Base-by-base conservation (phyloP, 92 coral and sea anemone species). In the Actinostola sp. region DNA sequence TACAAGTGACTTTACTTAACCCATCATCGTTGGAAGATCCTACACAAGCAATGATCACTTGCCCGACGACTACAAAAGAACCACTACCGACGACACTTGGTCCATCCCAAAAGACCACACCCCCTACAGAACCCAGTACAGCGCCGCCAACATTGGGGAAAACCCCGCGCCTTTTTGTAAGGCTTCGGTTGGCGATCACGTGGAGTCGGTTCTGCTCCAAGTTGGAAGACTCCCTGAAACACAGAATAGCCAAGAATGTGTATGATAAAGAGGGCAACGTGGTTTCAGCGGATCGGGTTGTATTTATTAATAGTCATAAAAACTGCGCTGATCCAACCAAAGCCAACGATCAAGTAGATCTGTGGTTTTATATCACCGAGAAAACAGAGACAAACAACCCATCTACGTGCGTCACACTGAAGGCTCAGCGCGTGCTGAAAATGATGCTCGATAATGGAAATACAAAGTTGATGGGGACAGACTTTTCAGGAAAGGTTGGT, bases 141-240 rank as follows among this genome's bases (percentile, higher is more conserved):
- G 39, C 48, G 7, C 65, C 52, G 1, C 62, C 83, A 25, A 54
- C 79, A 3, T 25, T 51, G 70, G 59, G 63, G 23, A 42, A 60
- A 54, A 34, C 79, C 17, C 88, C 86, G 3, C 75, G 72, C 65
- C 57, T 91, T 15, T 91, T 68, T 70, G 75, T 86, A 35, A 73
- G 90, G 58, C 66, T 94, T 19, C 85, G 82, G 48, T 79, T 94
- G 31, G 89, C 78, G 10, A 77, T 85, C 77, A 85, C 97, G 0
- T 94, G 98, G 98, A 57, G 77, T 27, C 96, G 91, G 73, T 91
- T 91, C 67, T 94, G 98, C 68, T 26, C 75, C 8, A 85, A 86
- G 55, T 20, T 69, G 7, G 83, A 72, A 45, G 83, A 78, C 0
- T 71, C 82, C n/a, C 78, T 94, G 1, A 94, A 77, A 48, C 79